Evolutionary conservation across 2,797 vertebrate species (phyloP), one percentile per base, ranked within the genome.

Genomic region (Dipus sagitta): DNA sequence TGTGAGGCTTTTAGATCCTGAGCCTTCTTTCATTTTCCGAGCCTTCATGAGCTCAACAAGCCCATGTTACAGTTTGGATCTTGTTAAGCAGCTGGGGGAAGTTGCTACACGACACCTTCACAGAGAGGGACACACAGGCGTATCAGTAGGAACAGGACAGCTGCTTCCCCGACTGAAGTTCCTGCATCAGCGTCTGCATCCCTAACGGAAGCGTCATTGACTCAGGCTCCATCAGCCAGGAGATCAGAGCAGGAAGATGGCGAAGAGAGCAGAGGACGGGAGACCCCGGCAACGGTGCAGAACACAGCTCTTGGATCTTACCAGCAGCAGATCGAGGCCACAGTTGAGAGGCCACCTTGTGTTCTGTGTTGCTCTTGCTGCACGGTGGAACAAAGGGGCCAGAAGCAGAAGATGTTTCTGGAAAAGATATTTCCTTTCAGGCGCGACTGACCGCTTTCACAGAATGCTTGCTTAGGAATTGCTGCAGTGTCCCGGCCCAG

Each of bases 391-490:
- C 96, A 99, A 96, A 98, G 99, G 98, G 98, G 96, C 94, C 99
- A 99, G 98, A 99, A 99, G 96, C 98, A 99, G 98, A 98, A 99
- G 98, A 97, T 99, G 96, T 98, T 98, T 30, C 97, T 98, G 13
- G 98, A 99, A 97, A 98, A 98, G 99, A 38, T 38, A 38, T 99
- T 97, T 98, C 98, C 97, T 98, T 99, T 97, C 98, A 99, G 97
- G 99, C 98, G 14, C 99, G 99, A 98, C 98, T 99, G 97, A 99
- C 99, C 99, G 99, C 98, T 99, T 99, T 97, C 96, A 98, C 97
- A 17, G 99, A 99, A 98, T 99, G 98, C 98, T 99, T 93, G 98
- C 99, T 98, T 86, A 98, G 99, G 97, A 97, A 98, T 96, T 99
- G 99, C 97, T 99, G 99, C 98, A 99, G 99, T 54, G 98, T 98